Evolutionary conservation across 2,888 invertebrate species (phyloP), one percentile per base, ranked within the genome.

Genomic region (Cheilosia grossa): DNA sequence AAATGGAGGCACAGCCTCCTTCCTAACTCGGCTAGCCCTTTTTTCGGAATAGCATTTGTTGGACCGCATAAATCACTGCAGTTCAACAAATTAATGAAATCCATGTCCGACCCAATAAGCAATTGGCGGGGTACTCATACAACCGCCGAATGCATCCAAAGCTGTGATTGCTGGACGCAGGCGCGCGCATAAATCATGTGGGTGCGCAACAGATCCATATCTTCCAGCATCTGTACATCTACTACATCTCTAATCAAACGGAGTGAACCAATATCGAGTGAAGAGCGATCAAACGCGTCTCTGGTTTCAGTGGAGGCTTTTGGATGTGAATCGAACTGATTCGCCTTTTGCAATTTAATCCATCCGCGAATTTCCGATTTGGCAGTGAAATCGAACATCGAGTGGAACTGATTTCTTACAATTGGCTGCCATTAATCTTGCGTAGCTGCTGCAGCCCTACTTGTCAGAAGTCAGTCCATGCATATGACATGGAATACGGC

Each of bases 381-480:
- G 82, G 82, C 54, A 72, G 72, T 77, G 66, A 67, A 72, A 72
- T 77, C 56, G 54, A 59, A 49, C 53, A 27, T 24, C n/a, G 44
- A 47, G 74, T 19, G 63, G 59, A 53, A 47, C 77, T 54, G 70
- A 67, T 13, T 37, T 37, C 72, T 73, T 61, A 33, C 72, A 82
- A 82, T 82, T 82, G 77, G 72, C 54, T 61, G 72, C 44, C 77
- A 82, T 82, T 67, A 59, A 75, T 82, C 82, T 82, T 77, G 70
- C 21, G 47, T 30, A 44, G 44, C 70, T 64, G 53, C 59, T 70
- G 53, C 59, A 67, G 51, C 53, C 42, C 54, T 66, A 66, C 82
- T 82, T 82, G 82, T 82, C 82, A 75, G 70, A 75, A 44, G 58
- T 70, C 81, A 82, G 58, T 82, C 59, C 66, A 66, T 66, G 64